Evolutionary conservation across 2,113 vertebrate species (phyloP).

Genomic region (Gobiocypris rarus): DNA sequence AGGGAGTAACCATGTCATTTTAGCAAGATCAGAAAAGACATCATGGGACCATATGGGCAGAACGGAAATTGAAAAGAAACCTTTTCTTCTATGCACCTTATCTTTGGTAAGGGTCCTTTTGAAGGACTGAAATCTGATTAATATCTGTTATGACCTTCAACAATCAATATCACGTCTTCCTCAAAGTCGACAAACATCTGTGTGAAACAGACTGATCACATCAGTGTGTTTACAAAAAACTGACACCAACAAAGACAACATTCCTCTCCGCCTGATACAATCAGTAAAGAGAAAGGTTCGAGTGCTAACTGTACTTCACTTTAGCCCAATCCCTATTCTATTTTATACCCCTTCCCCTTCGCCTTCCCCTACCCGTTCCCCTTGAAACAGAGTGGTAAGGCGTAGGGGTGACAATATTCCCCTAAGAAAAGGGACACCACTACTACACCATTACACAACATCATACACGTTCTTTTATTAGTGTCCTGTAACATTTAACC

Average conservation of each 20-base stretch:
- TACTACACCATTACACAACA: too few relatives aligned
- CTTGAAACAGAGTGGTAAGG: too few relatives aligned
- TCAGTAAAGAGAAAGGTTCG: slow-evolving; percentile 11
- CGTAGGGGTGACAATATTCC: too few relatives aligned
- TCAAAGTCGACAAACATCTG: slow-evolving; percentile 43
- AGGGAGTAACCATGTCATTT: not conserved
- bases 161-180: slow-evolving; percentile 4
- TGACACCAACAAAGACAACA: slow-evolving; percentile 32
- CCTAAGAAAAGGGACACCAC: too few relatives aligned
- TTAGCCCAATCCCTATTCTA: too few relatives aligned
- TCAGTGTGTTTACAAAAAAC: slow-evolving; percentile 44
- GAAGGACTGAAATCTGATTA: not conserved
- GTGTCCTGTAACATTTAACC: too few relatives aligned
- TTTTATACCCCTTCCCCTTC: too few relatives aligned
- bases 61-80: too few relatives aligned
- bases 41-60: not conserved
- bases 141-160: slow-evolving; percentile 16
- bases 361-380: too few relatives aligned
- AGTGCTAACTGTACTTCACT: slow-evolving; percentile 8
- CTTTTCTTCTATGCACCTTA: not conserved
- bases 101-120: not conserved
- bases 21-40: not conserved
- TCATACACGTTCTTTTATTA: too few relatives aligned
- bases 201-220: slow-evolving; percentile 41
- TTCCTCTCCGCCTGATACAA: slow-evolving; percentile 26